A percentile compares a stretch with the other conserved stretches of the same genome.
These are phyloP conservation scores for Gnatocerus cornutus DNA, from an alignment of 2,888 invertebrate genomes.

Conservation along the genomic window DNA sequence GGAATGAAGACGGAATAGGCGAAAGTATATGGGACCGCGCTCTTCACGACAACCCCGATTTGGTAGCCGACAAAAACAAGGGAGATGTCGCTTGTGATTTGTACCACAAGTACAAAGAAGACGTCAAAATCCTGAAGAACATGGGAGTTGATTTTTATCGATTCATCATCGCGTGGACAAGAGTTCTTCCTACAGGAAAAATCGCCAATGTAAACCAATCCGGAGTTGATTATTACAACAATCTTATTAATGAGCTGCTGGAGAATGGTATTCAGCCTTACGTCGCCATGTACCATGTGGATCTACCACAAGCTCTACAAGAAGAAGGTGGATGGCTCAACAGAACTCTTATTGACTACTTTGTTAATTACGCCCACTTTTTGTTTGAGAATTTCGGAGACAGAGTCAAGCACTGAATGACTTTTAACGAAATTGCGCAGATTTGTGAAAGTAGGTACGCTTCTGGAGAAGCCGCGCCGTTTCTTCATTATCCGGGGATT, in stretches of 20 bases:
- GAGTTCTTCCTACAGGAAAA: constrained; percentile 75
- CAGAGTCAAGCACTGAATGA: constrained; percentile 71
- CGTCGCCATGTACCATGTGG: constrained; percentile 67
- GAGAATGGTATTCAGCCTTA: constrained; percentile 74
- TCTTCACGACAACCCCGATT: constrained; percentile 72
- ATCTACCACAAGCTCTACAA: constrained; percentile 64
- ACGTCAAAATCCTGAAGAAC: constrained; percentile 68
- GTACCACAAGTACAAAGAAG: constrained; percentile 72
- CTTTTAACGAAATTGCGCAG: constrained; percentile 72
- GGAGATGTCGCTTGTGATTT: constrained; percentile 76
- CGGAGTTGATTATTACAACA: constrained; percentile 85
- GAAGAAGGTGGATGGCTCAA: constrained; percentile 76
- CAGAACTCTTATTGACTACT: constrained; percentile 73
- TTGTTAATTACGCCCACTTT: constrained; percentile 74
- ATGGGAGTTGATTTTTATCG: background rate
- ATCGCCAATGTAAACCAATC: constrained; percentile 74
- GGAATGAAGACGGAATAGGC: constrained; percentile 50
- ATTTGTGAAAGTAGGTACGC: constrained; percentile 58
- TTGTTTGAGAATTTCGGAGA: constrained; percentile 63
- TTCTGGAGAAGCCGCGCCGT: constrained; percentile 63
- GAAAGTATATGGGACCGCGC: constrained; percentile 77
- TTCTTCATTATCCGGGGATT: constrained; percentile 69
- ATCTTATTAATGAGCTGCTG: constrained; percentile 81
- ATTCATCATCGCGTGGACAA: constrained; percentile 79
- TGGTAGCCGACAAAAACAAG: constrained; percentile 72